Conservation (phyloP, 2,113 vertebrate species). For the Ammodytes marinus region DNA sequence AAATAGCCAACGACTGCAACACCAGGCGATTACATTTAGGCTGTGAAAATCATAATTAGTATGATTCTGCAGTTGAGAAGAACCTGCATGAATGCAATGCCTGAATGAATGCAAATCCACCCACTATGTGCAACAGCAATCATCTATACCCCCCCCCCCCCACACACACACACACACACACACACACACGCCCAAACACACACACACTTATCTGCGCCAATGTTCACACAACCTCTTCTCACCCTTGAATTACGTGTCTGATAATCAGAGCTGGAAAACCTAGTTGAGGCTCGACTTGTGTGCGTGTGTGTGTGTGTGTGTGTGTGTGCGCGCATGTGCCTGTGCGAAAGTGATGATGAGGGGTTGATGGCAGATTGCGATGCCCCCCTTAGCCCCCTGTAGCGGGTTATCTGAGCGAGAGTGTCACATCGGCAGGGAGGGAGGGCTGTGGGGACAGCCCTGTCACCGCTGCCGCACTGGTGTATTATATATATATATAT, state of each 20-base stretch:
- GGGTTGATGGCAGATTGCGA: conserved; percentile 62
- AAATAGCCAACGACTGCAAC: neutral
- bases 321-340: conserved; percentile 6
- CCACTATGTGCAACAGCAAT: conserved; percentile 23
- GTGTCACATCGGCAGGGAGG: conserved; percentile 72
- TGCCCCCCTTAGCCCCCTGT: conserved; percentile 56
- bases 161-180: neutral
- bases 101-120: conserved; percentile 38
- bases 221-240: conserved; percentile 49
- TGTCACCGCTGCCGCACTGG: conserved; percentile 53
- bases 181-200: neutral
- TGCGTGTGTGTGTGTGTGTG: neutral
- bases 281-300: conserved; percentile 31
- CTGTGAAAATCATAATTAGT: conserved; percentile 45
- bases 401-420: conserved; percentile 72
- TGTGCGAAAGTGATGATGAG: conserved; percentile 63
- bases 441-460: conserved; percentile 53
- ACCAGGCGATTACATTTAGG: conserved; percentile 28
- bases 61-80: conserved; percentile 15
- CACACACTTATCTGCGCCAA: conserved; percentile 44
- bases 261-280: conserved; percentile 55
- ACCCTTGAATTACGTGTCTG: conserved; percentile 56
- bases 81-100: conserved; percentile 9
- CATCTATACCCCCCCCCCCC: neutral
- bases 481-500: neutral